These are phyloP conservation scores for Ahaetulla prasina DNA, from an alignment of 2,113 vertebrate genomes.

Conservation along the genomic window DNA sequence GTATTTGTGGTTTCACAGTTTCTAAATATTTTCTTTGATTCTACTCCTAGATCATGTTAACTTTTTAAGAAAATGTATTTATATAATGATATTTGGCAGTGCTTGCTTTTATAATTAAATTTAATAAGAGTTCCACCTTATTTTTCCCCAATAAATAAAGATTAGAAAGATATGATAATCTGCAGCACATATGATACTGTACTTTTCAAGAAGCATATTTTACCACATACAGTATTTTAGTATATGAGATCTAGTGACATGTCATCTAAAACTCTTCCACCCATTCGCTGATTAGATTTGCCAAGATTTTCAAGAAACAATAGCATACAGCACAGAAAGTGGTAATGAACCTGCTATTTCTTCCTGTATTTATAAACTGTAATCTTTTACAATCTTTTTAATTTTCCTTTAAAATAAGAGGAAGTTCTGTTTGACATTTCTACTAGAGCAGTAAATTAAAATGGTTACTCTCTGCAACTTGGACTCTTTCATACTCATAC, in stretches of 20 bases:
- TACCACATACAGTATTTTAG: background rate
- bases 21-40: background rate
- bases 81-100: background rate
- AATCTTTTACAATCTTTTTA: background rate
- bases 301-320: background rate
- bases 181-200: background rate
- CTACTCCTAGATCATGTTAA: background rate
- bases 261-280: background rate
- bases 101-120: background rate
- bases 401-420: background rate
- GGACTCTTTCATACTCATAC: background rate
- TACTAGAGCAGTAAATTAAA: background rate
- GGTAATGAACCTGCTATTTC: background rate
- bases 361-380: background rate
- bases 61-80: background rate
- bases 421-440: background rate
- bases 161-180: background rate
- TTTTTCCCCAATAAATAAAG: background rate
- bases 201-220: background rate
- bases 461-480: background rate
- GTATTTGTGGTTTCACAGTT: background rate
- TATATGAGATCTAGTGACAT: background rate
- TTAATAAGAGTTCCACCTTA: background rate
- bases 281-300: background rate
- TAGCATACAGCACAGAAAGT: background rate